A percentile compares a stretch with the other conserved stretches of the same genome.
Evolutionary conservation across 2,888 invertebrate species (phyloP).

Genomic region (Ptilodon capucinus): DNA sequence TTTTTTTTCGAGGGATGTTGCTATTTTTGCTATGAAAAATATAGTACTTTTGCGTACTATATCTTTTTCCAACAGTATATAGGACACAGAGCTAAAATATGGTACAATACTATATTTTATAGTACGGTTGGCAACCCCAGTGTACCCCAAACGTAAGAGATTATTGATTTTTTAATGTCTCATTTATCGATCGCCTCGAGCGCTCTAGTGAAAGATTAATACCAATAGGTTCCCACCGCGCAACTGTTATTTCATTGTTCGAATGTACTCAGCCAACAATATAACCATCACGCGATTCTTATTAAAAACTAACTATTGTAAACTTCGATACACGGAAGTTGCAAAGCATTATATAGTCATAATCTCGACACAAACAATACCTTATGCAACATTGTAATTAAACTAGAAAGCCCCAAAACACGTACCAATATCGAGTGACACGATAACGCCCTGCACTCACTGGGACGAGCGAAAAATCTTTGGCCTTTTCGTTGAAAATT

Average conservation of each 20-base stretch:
- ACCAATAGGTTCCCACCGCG: not conserved
- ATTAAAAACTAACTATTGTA: constrained; percentile 23
- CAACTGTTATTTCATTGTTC: constrained; percentile 9
- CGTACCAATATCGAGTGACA: constrained; percentile 13
- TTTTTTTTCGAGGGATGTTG: too few relatives aligned
- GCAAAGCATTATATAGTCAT: constrained; percentile 29
- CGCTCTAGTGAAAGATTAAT: not conserved
- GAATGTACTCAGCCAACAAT: constrained; percentile 23
- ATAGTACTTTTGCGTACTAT: too few relatives aligned
- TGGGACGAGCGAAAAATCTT: too few relatives aligned
- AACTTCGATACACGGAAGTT: constrained; percentile 30
- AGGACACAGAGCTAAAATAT: too few relatives aligned
- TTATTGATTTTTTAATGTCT: not conserved
- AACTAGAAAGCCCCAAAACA: constrained; percentile 57
- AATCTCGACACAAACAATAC: constrained; percentile 41
- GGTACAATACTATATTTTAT: too few relatives aligned
- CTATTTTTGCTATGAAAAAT: too few relatives aligned
- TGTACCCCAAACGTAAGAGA: not conserved
- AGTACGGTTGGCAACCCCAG: not conserved
- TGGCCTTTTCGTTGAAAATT: too few relatives aligned
- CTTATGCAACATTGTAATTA: constrained; percentile 54
- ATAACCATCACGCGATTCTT: constrained; percentile 13
- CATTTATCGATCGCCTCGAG: not conserved
- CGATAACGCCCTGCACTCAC: too few relatives aligned
- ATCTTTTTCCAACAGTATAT: too few relatives aligned